Evolutionary conservation across 2,113 vertebrate genomes (phyloP).

Genomic region (Opisthocomus hoazin): DNA sequence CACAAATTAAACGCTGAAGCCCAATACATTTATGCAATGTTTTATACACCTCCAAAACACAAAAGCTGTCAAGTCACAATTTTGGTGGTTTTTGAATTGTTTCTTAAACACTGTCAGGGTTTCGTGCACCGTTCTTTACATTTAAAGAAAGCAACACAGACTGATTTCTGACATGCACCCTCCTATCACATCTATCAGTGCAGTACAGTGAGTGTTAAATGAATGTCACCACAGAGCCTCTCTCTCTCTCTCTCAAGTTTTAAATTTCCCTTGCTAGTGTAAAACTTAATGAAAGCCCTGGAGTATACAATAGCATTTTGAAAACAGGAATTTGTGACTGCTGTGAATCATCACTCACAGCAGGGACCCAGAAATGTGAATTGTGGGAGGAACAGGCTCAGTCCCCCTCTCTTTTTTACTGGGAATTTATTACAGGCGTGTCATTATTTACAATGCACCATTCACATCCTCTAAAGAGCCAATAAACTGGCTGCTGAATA

Average conservation of each 20-base stretch:
- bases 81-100: constrained; percentile 59
- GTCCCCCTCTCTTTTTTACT: constrained; percentile 73
- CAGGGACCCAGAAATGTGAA: constrained; percentile 75
- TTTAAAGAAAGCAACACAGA: constrained; percentile 26
- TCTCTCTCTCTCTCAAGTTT: constrained; percentile 68
- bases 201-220: constrained; percentile 29
- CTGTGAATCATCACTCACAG: constrained; percentile 79
- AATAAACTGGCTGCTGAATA: constrained; percentile 83
- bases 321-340: constrained; percentile 78
- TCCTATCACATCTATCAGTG: constrained; percentile 41
- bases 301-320: constrained; percentile 78
- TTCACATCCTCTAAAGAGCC: constrained; percentile 82
- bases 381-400: constrained; percentile 69
- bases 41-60: constrained; percentile 21
- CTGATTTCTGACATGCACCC: constrained; percentile 37
- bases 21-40: background rate
- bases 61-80: constrained; percentile 42
- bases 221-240: constrained; percentile 51
- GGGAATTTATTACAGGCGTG: constrained; percentile 79
- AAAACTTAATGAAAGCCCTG: constrained; percentile 80
- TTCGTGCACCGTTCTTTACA: constrained; percentile 47
- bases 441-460: constrained; percentile 81
- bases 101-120: constrained; percentile 54
- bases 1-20: background rate
- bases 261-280: constrained; percentile 75